Evolutionary conservation across 1,140 invertebrate species (phyloP).

Genomic region (Sinella curviseta): DNA sequence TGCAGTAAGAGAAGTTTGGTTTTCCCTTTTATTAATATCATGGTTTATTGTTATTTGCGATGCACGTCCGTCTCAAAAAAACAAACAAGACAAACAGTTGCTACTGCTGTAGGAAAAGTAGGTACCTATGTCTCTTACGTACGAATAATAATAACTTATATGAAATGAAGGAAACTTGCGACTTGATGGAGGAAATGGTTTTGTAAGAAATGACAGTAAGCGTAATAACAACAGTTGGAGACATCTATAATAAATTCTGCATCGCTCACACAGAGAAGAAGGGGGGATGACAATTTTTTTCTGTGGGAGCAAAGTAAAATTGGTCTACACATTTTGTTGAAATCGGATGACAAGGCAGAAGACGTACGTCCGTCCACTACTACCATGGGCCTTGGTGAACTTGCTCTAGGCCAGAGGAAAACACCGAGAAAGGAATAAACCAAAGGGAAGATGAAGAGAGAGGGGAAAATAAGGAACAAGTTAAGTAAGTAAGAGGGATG

Average conservation of each 20-base stretch:
- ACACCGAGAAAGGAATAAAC: not conserved
- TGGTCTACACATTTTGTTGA: not conserved
- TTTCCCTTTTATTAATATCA: too few relatives aligned
- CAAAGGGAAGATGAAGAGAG: not conserved
- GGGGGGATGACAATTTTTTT: not conserved
- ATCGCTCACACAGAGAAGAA: not conserved
- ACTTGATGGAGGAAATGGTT: not conserved
- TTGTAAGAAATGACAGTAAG: not conserved
- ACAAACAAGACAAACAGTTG: too few relatives aligned
- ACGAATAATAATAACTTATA: too few relatives aligned
- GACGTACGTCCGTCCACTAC: not conserved
- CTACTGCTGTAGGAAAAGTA: too few relatives aligned
- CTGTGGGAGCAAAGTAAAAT: not conserved
- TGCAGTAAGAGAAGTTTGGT: too few relatives aligned
- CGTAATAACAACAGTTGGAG: not conserved
- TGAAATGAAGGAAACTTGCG: too few relatives aligned
- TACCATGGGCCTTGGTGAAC: not conserved
- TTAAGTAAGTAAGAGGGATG: constrained; percentile 1
- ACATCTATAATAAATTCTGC: not conserved
- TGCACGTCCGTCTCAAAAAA: too few relatives aligned
- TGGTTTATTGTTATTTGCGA: too few relatives aligned
- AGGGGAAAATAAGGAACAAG: constrained; percentile 8
- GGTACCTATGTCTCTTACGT: too few relatives aligned
- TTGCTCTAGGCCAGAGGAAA: not conserved
- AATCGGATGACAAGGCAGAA: not conserved